phyloP scores from a whole-genome alignment of 2,888 invertebrate genomes.

The Diarsia mendica region DNA sequence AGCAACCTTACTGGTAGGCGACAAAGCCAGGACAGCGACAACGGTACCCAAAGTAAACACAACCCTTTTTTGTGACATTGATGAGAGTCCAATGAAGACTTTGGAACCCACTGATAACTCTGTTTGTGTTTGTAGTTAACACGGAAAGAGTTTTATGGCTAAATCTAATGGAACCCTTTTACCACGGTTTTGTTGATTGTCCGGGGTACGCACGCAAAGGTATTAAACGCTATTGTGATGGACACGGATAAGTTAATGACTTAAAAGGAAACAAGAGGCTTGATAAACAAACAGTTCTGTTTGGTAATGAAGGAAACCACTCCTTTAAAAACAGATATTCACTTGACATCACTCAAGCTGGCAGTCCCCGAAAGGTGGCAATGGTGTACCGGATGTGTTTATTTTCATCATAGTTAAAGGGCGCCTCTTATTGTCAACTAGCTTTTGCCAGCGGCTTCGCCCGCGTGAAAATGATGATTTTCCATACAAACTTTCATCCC shows the following conservation, averaged over 20 bases:
- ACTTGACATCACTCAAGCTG: neutral
- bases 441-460: too few relatives aligned
- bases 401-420: neutral
- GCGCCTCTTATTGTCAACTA: too few relatives aligned
- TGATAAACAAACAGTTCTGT: slow-evolving; percentile 1
- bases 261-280: slow-evolving; percentile 9
- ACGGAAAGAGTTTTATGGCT: slow-evolving; percentile 66
- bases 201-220: slow-evolving; percentile 35
- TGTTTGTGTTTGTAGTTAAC: slow-evolving; percentile 70
- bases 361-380: neutral
- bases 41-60: slow-evolving; percentile 67
- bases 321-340: neutral
- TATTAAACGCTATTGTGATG: slow-evolving; percentile 31
- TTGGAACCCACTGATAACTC: slow-evolving; percentile 71
- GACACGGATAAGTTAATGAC: slow-evolving; percentile 27
- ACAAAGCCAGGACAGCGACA: slow-evolving; percentile 21
- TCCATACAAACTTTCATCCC: too few relatives aligned
- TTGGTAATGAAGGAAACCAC: neutral
- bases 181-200: slow-evolving; percentile 55
- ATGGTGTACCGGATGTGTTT: neutral
- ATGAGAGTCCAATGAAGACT: slow-evolving; percentile 62
- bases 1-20: neutral
- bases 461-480: too few relatives aligned
- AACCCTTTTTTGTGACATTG: slow-evolving; percentile 69
- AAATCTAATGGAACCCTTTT: slow-evolving; percentile 69